Base-by-base conservation (phyloP, 2,113 vertebrate species). In the Corythornis cristatus region DNA sequence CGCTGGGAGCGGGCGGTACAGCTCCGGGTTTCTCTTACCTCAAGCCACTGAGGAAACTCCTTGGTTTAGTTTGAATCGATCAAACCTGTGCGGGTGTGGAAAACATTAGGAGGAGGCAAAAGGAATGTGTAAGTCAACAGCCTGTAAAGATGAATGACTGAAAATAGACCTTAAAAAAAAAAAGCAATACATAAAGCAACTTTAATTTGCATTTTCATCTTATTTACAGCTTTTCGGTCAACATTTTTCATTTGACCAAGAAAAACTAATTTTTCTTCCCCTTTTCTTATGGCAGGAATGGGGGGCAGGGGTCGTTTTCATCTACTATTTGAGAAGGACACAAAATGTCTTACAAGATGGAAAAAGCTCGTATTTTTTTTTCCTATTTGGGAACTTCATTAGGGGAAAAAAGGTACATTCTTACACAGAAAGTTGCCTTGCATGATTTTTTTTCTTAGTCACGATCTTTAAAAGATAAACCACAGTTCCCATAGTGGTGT, bases 401-500 rank as follows among this genome's bases (percentile, higher is more conserved):
- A 18, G 28, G 3, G 21, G 12, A 6, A 28, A 8, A 80, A 61
- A 45, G 7, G 9, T 19, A n/a, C 5, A 29, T 50, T 62, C n/a
- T 56, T 54, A 46, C 3, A 46, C 1, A 54, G 51, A 42, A 89
- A 54, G 5, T 37, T 77, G 5, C n/a, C 60, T 72, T 29, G 31
- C 37, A 12, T 3, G 0, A 5, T 9, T 42, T 64, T 75, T 48
- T 90, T 60, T 31, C 20, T n/a, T 22, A 29, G 42, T 15, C 3
- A 61, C 9, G n/a, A 37, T 12, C 2, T 80, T 58, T 76, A 43
- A 89, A 89, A 77, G 37, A 37, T 6, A 66, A 74, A 25, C 8
- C 1, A 1, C 10, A 8, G 33, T 33, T 56, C 29, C 18, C 8
- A 4, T 1, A 40, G 22, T 12, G 7, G 4, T 42, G 6, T 45